Evolutionary conservation across 2,113 vertebrate genomes (phyloP), one percentile per base, ranked within the genome.

Genomic region (Noturus placidus): DNA sequence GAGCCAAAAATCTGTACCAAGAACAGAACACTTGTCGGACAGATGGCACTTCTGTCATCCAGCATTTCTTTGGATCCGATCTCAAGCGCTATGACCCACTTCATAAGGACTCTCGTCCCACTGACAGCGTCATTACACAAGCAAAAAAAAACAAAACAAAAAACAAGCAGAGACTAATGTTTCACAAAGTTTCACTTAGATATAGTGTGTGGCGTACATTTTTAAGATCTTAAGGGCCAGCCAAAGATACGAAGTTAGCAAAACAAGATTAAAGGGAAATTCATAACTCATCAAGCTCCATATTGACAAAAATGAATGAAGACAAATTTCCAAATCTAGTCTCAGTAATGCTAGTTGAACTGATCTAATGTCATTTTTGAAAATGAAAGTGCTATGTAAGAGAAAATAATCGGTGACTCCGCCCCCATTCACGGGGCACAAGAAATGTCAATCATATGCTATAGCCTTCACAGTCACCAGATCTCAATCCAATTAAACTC

Each of bases 1-100:
- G 69, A 85, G 81, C 56, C 88, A 88, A 20, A 88, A 86, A 69
- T 70, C 63, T 86, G 52, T 50, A 61, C 54, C n/a, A 70, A 83
- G 70, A 50, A 59, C 74, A n/a, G 85, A 77, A 42, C 56, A 61
- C 83, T 91, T 89, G 87, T 88, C 79, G 82, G 80, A 82, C 88
- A 91, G 84, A 88, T 87, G 86, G 84, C 57, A 86, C 19, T 83
- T 83, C 61, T 83, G 63, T 83, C 82, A 67, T 50, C 25, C 27
- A 30, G 42, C 76, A 63, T 54, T 82, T 83, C 35, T 80, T 78
- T 67, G 86, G 87, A 88, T 77, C 27, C 6, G 25, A 82, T 50
- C 82, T 67, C 38, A 67, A 83, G 82, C 59, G 5, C 38, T 65
- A 46, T 35, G 54, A 65, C 81, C 81, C 11, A 8, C 74, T 88